phyloP scores from a whole-genome alignment of 2,113 vertebrate genomes.

The Lichenostomus cassidix region DNA sequence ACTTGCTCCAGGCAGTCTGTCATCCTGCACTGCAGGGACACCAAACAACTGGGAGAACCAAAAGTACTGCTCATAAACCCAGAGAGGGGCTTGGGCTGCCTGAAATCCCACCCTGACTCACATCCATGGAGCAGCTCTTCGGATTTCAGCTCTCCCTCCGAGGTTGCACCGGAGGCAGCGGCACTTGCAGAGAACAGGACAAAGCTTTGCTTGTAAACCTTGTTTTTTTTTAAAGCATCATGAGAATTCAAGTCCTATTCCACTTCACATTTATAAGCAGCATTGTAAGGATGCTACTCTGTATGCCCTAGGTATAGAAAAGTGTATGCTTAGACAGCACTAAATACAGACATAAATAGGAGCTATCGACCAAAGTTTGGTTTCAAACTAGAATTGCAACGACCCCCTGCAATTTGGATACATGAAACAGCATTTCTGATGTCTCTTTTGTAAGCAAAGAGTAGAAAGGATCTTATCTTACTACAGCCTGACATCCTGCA shows the following conservation, averaged over 20 bases:
- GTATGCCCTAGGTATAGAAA: not conserved
- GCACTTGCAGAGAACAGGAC: not conserved
- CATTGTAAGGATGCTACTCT: not conserved
- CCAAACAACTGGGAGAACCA: not conserved
- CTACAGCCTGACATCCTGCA: not conserved
- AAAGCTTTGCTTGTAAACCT: not conserved
- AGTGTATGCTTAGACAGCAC: not conserved
- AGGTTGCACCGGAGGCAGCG: not conserved
- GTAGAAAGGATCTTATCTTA: not conserved
- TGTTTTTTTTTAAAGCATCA: not conserved
- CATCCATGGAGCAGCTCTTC: not conserved
- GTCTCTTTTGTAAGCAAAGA: not conserved
- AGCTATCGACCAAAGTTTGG: not conserved
- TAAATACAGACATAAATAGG: not conserved
- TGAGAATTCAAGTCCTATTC: slow-evolving; percentile 26
- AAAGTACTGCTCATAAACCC: not conserved
- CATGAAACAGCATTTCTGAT: not conserved
- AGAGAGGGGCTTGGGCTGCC: not conserved
- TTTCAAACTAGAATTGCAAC: slow-evolving; percentile 24
- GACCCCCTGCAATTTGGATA: not conserved
- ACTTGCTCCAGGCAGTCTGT: not conserved
- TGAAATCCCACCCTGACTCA: not conserved
- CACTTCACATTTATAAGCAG: slow-evolving; percentile 23
- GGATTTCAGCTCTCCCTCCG: not conserved
- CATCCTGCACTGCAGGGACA: not conserved